Evolutionary conservation across 2,113 vertebrate genomes (phyloP), one percentile per base, ranked within the genome.

Genomic region (Pycnonotus jocosus): DNA sequence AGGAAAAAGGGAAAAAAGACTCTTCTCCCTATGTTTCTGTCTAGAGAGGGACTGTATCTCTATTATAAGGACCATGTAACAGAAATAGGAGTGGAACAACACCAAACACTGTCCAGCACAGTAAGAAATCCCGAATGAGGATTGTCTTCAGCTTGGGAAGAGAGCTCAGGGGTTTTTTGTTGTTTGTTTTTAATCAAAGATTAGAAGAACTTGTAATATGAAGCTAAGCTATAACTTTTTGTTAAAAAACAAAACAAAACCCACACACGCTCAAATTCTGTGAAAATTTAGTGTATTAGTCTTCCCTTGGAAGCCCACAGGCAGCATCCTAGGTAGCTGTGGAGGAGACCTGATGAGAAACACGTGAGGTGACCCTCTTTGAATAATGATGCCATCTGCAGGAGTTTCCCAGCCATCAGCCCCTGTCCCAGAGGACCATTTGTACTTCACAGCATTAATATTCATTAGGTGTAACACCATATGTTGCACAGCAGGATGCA

Each of bases 381-480:
- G 93, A 96, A 97, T 96, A 97, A 95, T 94, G 95, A 96, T 97
- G 88, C 94, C 96, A 97, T 96, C 95, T 96, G 96, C 93, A 97
- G 93, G 97, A 97, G 93, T 95, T 98, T 98, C 95, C 97, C 95
- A 98, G 97, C 86, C 97, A 96, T 95, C 91, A 94, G 73, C 83
- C 82, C 77, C 37, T 62, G 80, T 98, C 98, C 97, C 98, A 42
- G 58, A 96, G 96, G 98, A 97, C 96, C 90, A 88, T 97, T 98
- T 97, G 95, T 93, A 97, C 92, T 97, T 97, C 92, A 28, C 84
- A 95, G 90, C 40, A 98, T 98, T 98, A 98, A 98, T 98, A 98
- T 98, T 98, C 98, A 98, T 98, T 98, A 98, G 96, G 93, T 97
- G 87, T 95, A 97, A 95, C 88, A 69, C 97, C 98, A 97, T 98